A percentile compares a stretch with the other conserved stretches of the same genome.
phyloP scores from a whole-genome alignment of 2,888 invertebrate genomes.

The Eledona agricola region DNA sequence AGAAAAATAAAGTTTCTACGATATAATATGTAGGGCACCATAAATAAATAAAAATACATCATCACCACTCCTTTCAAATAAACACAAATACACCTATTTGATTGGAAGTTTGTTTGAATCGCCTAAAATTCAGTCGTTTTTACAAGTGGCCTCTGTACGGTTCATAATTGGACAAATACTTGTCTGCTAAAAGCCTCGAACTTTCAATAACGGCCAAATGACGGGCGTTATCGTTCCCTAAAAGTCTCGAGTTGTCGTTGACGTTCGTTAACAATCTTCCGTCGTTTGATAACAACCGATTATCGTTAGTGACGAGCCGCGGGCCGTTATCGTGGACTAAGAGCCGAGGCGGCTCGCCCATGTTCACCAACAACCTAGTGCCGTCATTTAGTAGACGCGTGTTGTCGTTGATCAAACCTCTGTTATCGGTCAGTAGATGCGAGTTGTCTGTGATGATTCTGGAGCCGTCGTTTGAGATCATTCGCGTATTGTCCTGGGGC shows the following conservation, averaged over 20 bases:
- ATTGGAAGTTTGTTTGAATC: no score
- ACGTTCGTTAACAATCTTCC: slow-evolving; percentile 54
- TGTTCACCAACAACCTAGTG: slow-evolving; percentile 56
- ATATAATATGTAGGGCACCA: no score
- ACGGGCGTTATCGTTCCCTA: slow-evolving; percentile 50
- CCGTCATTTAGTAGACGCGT: slow-evolving; percentile 48
- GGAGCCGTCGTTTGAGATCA: slow-evolving; percentile 49
- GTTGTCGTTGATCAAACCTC: slow-evolving; percentile 52
- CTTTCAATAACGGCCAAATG: slow-evolving; percentile 58
- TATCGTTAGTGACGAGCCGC: slow-evolving; percentile 54
- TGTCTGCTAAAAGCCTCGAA: slow-evolving; percentile 59
- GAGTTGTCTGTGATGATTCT: slow-evolving; percentile 45
- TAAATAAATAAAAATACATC: no score
- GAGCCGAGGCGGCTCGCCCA: slow-evolving; percentile 56
- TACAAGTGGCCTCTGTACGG: slow-evolving; percentile 61
- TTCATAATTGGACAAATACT: slow-evolving; percentile 61
- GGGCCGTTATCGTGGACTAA: slow-evolving; percentile 57
- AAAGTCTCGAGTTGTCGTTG: slow-evolving; percentile 51
- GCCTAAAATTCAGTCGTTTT: slow-evolving; percentile 26
- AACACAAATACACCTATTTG: no score
- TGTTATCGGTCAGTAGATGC: slow-evolving; percentile 45
- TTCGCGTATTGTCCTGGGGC: slow-evolving; percentile 44
- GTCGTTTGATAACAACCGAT: slow-evolving; percentile 54
- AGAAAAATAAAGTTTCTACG: no score
- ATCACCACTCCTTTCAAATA: no score